These are phyloP conservation scores for Centropyge bicolor DNA, from an alignment of 2,797 vertebrate species.

Conservation along the genomic window DNA sequence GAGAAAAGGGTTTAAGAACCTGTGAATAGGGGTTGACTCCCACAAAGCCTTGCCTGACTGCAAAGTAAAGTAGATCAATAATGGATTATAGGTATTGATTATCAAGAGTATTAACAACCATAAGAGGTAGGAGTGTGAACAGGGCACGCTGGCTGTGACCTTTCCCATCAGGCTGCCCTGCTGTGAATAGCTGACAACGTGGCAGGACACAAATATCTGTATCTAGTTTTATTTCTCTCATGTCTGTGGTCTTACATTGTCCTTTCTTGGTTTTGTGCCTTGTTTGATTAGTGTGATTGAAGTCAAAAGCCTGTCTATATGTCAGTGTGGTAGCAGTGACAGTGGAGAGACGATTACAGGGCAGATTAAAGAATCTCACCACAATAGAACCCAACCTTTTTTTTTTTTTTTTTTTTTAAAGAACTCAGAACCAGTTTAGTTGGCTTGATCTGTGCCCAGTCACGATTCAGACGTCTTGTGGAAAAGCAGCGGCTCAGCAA, in stretches of 20 bases:
- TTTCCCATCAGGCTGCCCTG: constrained; percentile 49
- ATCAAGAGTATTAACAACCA: background rate
- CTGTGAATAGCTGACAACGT: constrained; percentile 21
- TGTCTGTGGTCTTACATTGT: constrained; percentile 72
- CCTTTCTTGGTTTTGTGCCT: constrained; percentile 75
- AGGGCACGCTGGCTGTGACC: constrained; percentile 68
- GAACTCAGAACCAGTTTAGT: constrained; percentile 20
- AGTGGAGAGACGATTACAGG: constrained; percentile 34
- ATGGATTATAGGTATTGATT: background rate
- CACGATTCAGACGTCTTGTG: constrained; percentile 14
- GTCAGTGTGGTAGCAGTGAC: constrained; percentile 53
- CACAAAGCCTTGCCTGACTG: constrained; percentile 14
- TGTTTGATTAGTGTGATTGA: constrained; percentile 65
- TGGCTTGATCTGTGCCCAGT: constrained; percentile 42
- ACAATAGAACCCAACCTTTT: background rate
- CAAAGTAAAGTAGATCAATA: background rate
- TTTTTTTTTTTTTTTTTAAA: background rate
- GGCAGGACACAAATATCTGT: constrained; percentile 44
- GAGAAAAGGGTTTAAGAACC: constrained; percentile 8
- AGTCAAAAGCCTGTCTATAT: constrained; percentile 47
- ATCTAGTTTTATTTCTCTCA: constrained; percentile 58
- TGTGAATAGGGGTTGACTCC: background rate
- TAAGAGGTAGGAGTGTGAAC: constrained; percentile 45
- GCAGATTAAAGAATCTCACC: constrained; percentile 35
- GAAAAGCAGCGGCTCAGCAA: constrained; percentile 40